Percentiles rank a stretch among this genome's conserved stretches.
Conservation (phyloP, 2,797 vertebrate species). For the Sphenodon punctatus region DNA sequence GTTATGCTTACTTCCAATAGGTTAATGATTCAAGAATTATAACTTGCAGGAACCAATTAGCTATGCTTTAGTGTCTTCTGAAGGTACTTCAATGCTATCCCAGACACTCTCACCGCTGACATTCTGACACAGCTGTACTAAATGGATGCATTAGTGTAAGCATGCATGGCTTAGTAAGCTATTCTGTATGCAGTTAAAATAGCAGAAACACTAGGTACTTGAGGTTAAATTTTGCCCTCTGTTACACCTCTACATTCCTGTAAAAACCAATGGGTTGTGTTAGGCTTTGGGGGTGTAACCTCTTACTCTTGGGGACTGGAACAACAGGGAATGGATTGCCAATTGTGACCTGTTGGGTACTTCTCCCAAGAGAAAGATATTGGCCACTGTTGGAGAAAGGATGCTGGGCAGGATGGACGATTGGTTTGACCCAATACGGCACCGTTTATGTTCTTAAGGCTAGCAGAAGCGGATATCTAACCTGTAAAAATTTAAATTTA, state of each 20-base stretch:
- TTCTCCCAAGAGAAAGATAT: too few relatives aligned
- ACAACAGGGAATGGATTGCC: too few relatives aligned
- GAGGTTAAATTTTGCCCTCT: background rate
- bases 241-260: accelerated
- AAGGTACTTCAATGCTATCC: background rate
- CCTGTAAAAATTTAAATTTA: background rate
- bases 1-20: background rate
- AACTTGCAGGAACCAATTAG: constrained; percentile 33
- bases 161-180: background rate
- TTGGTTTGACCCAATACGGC: too few relatives aligned
- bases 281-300: too few relatives aligned
- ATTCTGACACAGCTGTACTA: background rate
- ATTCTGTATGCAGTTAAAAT: background rate
- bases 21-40: constrained; percentile 54
- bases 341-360: too few relatives aligned
- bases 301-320: too few relatives aligned
- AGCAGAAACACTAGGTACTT: background rate
- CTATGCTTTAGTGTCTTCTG: constrained; percentile 26
- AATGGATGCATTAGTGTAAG: background rate
- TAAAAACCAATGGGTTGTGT: too few relatives aligned
- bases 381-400: too few relatives aligned
- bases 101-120: background rate
- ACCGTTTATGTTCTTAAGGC: too few relatives aligned
- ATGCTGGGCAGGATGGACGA: too few relatives aligned
- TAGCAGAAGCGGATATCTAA: too few relatives aligned